Evolutionary conservation across 2,888 invertebrate species (phyloP), one percentile per base, ranked within the genome.

Genomic region (Nomada hirtipes): DNA sequence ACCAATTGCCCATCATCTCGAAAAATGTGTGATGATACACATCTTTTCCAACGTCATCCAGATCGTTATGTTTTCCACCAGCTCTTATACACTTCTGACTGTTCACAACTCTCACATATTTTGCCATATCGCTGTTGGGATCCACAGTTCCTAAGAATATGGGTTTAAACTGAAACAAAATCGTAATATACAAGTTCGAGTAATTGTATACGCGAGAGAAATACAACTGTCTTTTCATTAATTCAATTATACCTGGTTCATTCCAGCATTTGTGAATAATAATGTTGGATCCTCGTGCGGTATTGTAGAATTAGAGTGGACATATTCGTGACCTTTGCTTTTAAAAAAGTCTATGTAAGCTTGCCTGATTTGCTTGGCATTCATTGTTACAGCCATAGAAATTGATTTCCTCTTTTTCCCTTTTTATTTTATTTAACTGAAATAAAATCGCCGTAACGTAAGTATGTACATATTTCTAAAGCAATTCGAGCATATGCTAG

Each of bases 1-100:
- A 99, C 99, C 99, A 99, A 94, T 99, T 99, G 10, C 99, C 99
- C 95, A 99, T 96, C 99, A 99, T 99, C 95, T 99, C 99, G 94
- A 99, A 99, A 94, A 99, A 99, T 3, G 99, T 99, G 92, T 99
- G 99, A 95, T 99, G 99, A 92, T 99, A 99, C 2, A 99, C 98
- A 95, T 99, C 99, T 94, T 99, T 99, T 50, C 99, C 99, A 13
- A 99, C 99, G 95, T 99, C 99, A 94, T 99, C 99, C 80, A 99
- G 95, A 94, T 99, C 99, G 94, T 99, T 99, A 94, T 99, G 99
- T 94, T 99, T 99, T 69, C 99, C 99, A 73, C 99, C 99, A 88
- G 99, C 99, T 92, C 99, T 96, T 88, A 99, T 99, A 94, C 99
- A 99, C 94, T 99, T 99, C 94, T 99, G 99, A 2, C 98, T 98